A percentile compares a stretch with the other conserved stretches of the same genome.
Evolutionary conservation across 2,113 vertebrate genomes (phyloP).

Genomic region (Perognathus longimembris): DNA sequence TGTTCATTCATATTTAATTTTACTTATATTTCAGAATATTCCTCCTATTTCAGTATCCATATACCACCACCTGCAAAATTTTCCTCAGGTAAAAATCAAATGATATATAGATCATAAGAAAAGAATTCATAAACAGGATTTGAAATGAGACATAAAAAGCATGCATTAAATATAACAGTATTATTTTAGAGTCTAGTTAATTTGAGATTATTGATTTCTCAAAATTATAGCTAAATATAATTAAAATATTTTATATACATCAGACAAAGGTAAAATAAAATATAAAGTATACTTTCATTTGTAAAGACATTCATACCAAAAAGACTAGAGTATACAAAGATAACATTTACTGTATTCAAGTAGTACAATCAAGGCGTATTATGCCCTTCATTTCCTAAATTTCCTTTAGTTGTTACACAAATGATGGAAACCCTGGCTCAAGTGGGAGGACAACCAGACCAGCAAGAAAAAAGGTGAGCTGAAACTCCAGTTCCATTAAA

Average conservation of each 20-base stretch:
- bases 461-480: too few relatives aligned
- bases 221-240: neutral
- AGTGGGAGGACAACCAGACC: too few relatives aligned
- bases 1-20: neutral
- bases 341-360: neutral
- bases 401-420: neutral
- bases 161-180: neutral
- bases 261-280: constrained; percentile 30
- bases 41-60: neutral
- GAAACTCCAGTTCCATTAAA: neutral
- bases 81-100: constrained; percentile 22
- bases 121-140: neutral
- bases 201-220: neutral
- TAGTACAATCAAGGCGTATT: neutral
- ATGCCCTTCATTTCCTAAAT: neutral
- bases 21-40: neutral
- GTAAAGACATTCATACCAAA: neutral
- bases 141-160: neutral
- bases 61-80: neutral
- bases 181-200: constrained; percentile 12
- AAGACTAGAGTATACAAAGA: neutral
- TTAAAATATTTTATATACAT: neutral
- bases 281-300: neutral
- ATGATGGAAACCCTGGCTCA: neutral
- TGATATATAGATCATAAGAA: neutral